These are phyloP conservation scores for Mionectes olivaceus DNA, from an alignment of 2,797 vertebrate genomes.

Conservation along the genomic window DNA sequence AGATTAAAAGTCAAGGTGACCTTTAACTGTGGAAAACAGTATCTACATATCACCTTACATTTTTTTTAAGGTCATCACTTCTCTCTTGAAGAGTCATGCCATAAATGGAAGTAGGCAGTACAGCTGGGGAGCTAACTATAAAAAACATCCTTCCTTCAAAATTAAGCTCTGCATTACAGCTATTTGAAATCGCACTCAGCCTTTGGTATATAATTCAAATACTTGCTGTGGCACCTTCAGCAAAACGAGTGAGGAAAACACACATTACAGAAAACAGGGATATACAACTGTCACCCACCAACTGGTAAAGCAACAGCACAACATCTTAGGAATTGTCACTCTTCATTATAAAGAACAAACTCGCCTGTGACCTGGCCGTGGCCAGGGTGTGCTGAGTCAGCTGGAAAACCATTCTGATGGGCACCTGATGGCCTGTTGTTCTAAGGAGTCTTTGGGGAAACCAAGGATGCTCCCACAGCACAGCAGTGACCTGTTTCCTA, in stretches of 20 bases:
- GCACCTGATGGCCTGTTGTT: neutral
- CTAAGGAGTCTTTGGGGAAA: neutral
- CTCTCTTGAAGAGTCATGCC: constrained; percentile 35
- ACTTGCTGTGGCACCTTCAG: neutral
- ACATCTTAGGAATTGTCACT: neutral
- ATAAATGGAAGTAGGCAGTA: neutral
- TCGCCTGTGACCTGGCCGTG: accelerated
- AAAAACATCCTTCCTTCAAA: neutral
- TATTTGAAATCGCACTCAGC: neutral
- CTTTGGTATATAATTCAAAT: neutral
- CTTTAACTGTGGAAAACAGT: constrained; percentile 69
- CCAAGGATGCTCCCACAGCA: neutral
- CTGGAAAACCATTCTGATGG: neutral
- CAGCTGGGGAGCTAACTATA: neutral
- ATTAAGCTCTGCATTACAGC: neutral
- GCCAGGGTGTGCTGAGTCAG: neutral
- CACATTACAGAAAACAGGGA: neutral
- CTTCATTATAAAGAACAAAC: neutral
- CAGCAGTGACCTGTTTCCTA: neutral
- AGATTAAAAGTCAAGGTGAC: constrained; percentile 80
- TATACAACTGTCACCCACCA: neutral
- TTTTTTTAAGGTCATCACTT: constrained; percentile 66
- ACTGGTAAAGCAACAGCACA: accelerated
- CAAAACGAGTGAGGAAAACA: neutral
- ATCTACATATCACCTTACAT: constrained; percentile 53